These are phyloP conservation scores for Apocheima hispidaria DNA, from an alignment of 2,888 invertebrate species.

Conservation along the genomic window DNA sequence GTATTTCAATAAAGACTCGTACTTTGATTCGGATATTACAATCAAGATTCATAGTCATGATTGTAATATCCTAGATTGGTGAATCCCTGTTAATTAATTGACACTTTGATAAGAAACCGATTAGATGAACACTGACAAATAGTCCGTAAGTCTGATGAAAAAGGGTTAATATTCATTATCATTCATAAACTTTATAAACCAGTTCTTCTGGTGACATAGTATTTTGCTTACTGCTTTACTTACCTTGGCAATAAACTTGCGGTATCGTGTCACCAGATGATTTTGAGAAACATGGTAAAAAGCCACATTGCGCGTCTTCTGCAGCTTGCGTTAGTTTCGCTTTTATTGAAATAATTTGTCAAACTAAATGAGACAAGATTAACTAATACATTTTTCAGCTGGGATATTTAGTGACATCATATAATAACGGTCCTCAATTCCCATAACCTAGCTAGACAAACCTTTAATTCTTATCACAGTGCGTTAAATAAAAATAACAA, in stretches of 20 bases:
- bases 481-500: no score
- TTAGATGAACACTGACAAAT: no score
- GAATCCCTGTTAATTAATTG: no score
- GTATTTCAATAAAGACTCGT: no score
- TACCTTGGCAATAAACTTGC: constrained; percentile 47
- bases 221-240: constrained; percentile 25
- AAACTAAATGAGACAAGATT: neutral
- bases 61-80: no score
- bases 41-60: no score
- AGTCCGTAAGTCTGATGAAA: no score
- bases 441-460: neutral
- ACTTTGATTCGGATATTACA: no score
- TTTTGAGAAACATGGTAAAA: constrained; percentile 49
- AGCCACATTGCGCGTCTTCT: constrained; percentile 47
- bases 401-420: neutral
- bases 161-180: no score
- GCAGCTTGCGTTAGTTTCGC: constrained; percentile 34
- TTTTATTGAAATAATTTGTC: constrained; percentile 32
- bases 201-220: no score
- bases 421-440: neutral
- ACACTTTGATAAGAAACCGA: no score
- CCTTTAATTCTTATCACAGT: neutral
- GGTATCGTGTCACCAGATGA: constrained; percentile 56
- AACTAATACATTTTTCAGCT: neutral
- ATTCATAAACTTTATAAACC: no score